Evolutionary conservation across 1,140 invertebrate genomes (phyloP), one percentile per base, ranked within the genome.

Genomic region (Wasmannia auropunctata): DNA sequence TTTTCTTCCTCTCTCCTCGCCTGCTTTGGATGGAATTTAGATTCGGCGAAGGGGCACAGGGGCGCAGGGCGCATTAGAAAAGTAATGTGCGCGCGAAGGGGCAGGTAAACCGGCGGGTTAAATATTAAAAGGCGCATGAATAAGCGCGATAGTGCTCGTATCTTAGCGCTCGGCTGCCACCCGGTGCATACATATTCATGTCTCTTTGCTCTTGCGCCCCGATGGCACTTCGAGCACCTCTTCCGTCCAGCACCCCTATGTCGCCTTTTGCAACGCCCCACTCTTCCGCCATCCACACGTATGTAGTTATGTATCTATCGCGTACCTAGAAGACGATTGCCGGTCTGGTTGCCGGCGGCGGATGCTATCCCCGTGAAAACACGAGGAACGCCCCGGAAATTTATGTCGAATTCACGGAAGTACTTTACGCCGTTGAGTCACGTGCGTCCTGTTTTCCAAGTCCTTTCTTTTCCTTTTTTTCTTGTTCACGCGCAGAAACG

Each of bases 61-160:
- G 25, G 22, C n/a, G 62, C 63, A 89, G 60, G 43, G 28, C 34
- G 65, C 81, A 90, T 92, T 89, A 88, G 88, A 91, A 92, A 93
- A 92, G 92, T 90, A 90, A 89, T 87, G 86, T 67, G 77, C 75
- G 74, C 69, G 80, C 87, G 86, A 90, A 87, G 88, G 72, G 85
- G 79, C 86, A 89, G 93, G 91, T 93, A 93, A 94, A 93, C 88
- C 91, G 90, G 85, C 86, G 91, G 92, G 93, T 94, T 94, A 94
- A 94, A 94, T 94, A 94, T 94, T 93, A 93, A 94, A 94, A 94
- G 92, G 89, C 88, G 91, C 92, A 93, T 93, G 93, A 94, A 94
- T 94, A 94, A 94, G 89, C 91, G 93, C 90, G 90, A 88, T 92
- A 91, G 93, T 90, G 87, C 85, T 93, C 86, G 90, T 92, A 91